phyloP scores from a whole-genome alignment of 2,888 invertebrate genomes.

The Eilema griseolum region DNA sequence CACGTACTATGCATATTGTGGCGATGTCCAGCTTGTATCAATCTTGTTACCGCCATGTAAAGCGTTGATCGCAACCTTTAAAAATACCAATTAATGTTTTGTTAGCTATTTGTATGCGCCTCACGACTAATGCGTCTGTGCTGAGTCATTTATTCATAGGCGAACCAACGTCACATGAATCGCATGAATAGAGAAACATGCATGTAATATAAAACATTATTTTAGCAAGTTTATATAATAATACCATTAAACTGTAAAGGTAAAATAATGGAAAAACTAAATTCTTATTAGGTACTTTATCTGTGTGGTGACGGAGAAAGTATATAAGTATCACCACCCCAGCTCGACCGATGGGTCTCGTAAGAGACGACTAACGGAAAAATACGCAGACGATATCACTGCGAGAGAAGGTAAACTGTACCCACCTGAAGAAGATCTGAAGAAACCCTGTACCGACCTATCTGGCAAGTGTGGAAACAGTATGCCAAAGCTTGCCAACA shows the following conservation, averaged over 20 bases:
- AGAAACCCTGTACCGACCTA: too few species aligned
- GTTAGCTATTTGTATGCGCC: slow-evolving; percentile 49
- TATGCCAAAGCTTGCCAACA: too few species aligned
- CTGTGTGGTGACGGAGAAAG: too few species aligned
- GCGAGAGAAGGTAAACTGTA: too few species aligned
- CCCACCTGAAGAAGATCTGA: too few species aligned
- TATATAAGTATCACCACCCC: too few species aligned
- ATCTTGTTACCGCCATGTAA: slow-evolving; percentile 41
- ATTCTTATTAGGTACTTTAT: too few species aligned
- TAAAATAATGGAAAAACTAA: too few species aligned
- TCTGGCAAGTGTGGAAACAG: too few species aligned
- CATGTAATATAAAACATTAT: slow-evolving; percentile 10
- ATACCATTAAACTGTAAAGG: background rate
- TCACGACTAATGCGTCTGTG: slow-evolving; percentile 40
- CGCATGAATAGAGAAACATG: slow-evolving; percentile 11
- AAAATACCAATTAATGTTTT: slow-evolving; percentile 43
- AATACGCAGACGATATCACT: too few species aligned
- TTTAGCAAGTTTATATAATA: background rate
- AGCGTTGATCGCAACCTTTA: slow-evolving; percentile 40
- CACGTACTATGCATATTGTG: slow-evolving; percentile 26
- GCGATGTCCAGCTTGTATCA: slow-evolving; percentile 28
- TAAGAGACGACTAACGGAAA: too few species aligned
- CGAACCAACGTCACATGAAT: slow-evolving; percentile 42
- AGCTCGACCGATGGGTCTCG: too few species aligned
- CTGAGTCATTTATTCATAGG: slow-evolving; percentile 54